Percentiles rank a stretch among this genome's conserved stretches.
Evolutionary conservation across 2,888 invertebrate species (phyloP).

Genomic region (Tiliacea aurago): DNA sequence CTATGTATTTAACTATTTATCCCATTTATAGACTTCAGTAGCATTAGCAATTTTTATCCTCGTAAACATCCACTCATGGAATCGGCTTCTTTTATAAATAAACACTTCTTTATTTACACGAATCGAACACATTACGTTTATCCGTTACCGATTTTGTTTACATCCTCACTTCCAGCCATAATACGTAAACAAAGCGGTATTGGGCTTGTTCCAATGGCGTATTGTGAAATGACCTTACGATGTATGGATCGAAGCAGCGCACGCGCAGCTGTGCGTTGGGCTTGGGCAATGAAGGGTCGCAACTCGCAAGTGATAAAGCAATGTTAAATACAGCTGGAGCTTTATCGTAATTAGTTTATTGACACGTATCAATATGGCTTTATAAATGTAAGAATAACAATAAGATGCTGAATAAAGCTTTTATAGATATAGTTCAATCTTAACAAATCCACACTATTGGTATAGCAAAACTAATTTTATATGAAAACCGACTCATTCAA

Average conservation of each 20-base stretch:
- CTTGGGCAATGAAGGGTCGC: slow-evolving; percentile 60
- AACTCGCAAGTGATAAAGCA: slow-evolving; percentile 50
- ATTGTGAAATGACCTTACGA: slow-evolving; percentile 67
- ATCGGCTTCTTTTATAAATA: slow-evolving; percentile 8
- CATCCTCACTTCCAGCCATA: slow-evolving; percentile 39
- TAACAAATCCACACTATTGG: background rate
- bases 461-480: background rate
- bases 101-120: slow-evolving; percentile 31
- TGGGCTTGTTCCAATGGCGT: slow-evolving; percentile 45
- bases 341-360: slow-evolving; percentile 53
- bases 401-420: background rate
- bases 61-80: slow-evolving; percentile 2
- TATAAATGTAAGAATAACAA: background rate
- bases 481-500: background rate
- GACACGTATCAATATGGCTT: slow-evolving; percentile 12
- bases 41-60: background rate
- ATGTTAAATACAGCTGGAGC: slow-evolving; percentile 49
- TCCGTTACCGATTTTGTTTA: slow-evolving; percentile 44
- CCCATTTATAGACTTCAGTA: background rate
- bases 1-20: background rate
- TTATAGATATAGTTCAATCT: background rate
- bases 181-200: slow-evolving; percentile 42
- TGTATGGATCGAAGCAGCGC: slow-evolving; percentile 44
- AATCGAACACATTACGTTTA: slow-evolving; percentile 35
- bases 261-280: slow-evolving; percentile 70